These are phyloP conservation scores for Ceuthmochares aereus DNA, from an alignment of 2,113 vertebrate genomes.

Conservation along the genomic window DNA sequence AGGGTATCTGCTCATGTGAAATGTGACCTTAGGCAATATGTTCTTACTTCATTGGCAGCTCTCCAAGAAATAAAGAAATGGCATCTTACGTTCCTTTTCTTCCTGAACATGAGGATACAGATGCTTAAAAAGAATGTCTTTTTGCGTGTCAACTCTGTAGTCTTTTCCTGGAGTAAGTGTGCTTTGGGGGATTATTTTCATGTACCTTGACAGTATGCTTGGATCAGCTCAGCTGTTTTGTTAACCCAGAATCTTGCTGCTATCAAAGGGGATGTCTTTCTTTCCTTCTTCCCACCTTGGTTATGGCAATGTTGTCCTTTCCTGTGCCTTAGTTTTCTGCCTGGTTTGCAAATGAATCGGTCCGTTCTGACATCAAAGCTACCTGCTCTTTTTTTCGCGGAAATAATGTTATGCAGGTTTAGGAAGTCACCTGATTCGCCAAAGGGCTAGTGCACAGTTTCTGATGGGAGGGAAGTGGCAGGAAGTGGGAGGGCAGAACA, in stretches of 20 bases:
- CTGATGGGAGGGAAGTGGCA: not conserved
- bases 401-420: not conserved
- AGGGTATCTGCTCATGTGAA: not conserved
- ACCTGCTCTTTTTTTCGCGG: not conserved
- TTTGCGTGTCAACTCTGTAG: not conserved
- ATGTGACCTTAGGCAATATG: not conserved
- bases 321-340: not conserved
- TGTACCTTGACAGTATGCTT: not conserved
- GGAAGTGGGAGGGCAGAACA: not conserved
- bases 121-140: not conserved
- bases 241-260: not conserved
- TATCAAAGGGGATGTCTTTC: not conserved
- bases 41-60: slow-evolving; percentile 4
- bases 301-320: not conserved
- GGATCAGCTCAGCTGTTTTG: not conserved
- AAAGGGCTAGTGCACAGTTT: not conserved
- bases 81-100: not conserved
- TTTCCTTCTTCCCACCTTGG: not conserved
- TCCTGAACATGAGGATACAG: not conserved
- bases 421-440: accelerated
- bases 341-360: not conserved
- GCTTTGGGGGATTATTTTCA: slow-evolving; percentile 2
- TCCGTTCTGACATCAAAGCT: not conserved
- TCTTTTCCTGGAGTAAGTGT: not conserved
- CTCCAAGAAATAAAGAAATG: not conserved